phyloP scores from a whole-genome alignment of 2,113 vertebrate genomes.

The Vombatus ursinus region DNA sequence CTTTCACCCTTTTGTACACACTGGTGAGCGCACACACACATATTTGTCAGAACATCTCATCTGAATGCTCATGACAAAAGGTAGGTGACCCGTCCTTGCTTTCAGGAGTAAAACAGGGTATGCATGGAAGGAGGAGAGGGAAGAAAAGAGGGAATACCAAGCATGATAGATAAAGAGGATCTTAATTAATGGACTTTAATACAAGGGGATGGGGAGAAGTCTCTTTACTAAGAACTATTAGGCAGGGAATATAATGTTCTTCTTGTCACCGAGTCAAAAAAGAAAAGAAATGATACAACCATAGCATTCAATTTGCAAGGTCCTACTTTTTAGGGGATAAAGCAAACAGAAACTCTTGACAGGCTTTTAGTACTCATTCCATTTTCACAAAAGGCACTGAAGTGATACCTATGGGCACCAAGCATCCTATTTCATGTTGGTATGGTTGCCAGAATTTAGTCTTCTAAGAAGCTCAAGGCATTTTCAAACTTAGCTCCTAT shows the following conservation, averaged over 20 bases:
- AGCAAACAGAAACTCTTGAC: background rate
- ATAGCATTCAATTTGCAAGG: slow-evolving; percentile 7
- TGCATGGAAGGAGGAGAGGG: slow-evolving; percentile 42
- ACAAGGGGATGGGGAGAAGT: background rate
- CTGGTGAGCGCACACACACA: slow-evolving; percentile 55
- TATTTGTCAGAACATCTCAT: slow-evolving; percentile 67
- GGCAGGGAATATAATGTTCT: slow-evolving; percentile 30
- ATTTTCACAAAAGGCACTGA: background rate
- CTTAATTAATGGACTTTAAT: slow-evolving; percentile 50
- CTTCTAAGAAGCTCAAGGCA: slow-evolving; percentile 19
- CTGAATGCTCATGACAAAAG: slow-evolving; percentile 79
- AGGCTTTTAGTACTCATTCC: slow-evolving; percentile 11
- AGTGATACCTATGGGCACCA: background rate
- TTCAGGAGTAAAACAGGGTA: slow-evolving; percentile 70
- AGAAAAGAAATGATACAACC: slow-evolving; percentile 7
- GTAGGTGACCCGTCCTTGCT: slow-evolving; percentile 85
- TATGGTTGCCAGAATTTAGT: slow-evolving; percentile 8
- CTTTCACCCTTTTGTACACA: slow-evolving; percentile 77
- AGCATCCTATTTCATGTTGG: background rate
- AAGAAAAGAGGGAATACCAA: slow-evolving; percentile 59
- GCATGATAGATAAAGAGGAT: slow-evolving; percentile 45
- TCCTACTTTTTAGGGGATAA: background rate
- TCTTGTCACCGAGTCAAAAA: slow-evolving; percentile 26
- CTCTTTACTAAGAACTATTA: slow-evolving; percentile 56
- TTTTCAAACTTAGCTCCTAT: slow-evolving; percentile 7